phyloP scores from a whole-genome alignment of 2,797 vertebrate genomes.

The Melanotaenia trifasciata region DNA sequence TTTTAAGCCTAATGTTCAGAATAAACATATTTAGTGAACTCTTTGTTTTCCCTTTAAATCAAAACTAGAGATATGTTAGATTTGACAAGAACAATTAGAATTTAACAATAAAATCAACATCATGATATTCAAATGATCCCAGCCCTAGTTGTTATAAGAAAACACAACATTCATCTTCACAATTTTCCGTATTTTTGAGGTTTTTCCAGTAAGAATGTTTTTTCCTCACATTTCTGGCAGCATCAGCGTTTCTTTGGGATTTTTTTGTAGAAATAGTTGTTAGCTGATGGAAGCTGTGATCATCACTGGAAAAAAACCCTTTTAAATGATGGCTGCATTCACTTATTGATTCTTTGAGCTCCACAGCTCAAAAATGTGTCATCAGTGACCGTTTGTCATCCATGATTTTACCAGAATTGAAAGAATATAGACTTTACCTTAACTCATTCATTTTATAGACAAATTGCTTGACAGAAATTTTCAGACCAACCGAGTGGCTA shows the following conservation, averaged over 20 bases:
- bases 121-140: not conserved
- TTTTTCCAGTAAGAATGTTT: conserved; percentile 45
- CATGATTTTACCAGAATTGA: conserved; percentile 23
- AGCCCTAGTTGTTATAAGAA: not conserved
- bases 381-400: conserved; percentile 26
- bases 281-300: conserved; percentile 46
- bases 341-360: conserved; percentile 48
- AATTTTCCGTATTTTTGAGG: conserved; percentile 5
- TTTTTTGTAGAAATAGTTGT: conserved; percentile 22
- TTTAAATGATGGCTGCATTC: conserved; percentile 25
- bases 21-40: not conserved
- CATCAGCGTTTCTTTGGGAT: conserved; percentile 55
- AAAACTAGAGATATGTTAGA: not conserved
- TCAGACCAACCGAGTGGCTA: conserved; percentile 11
- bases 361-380: conserved; percentile 19
- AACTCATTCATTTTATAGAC: conserved; percentile 14
- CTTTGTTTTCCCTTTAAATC: not conserved
- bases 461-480: conserved; percentile 29
- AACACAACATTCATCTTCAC: conserved; percentile 10
- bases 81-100: not conserved
- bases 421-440: conserved; percentile 26
- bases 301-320: conserved; percentile 22
- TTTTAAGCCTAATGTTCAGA: not conserved
- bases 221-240: conserved; percentile 43
- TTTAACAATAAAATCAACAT: not conserved